A percentile compares a stretch with the other conserved stretches of the same genome.
These are phyloP conservation scores for Aleiodes sp. DNA, from an alignment of 1,140 invertebrate genomes.

Conservation along the genomic window DNA sequence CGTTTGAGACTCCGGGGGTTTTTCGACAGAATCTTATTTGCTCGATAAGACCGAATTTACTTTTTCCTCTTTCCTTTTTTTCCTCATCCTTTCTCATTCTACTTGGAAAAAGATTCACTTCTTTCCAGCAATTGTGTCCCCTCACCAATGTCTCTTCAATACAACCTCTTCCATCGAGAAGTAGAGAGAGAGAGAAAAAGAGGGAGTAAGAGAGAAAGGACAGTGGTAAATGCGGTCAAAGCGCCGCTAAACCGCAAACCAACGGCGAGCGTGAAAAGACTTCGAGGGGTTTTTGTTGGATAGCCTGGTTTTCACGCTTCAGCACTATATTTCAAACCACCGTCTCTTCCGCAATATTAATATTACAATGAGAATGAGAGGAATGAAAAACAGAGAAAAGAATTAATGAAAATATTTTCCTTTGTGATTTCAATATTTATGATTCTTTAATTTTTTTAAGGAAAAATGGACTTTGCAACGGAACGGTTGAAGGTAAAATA, in stretches of 20 bases:
- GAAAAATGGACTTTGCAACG: too few species aligned
- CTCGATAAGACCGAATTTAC: slow-evolving; percentile 22
- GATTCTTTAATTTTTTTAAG: too few species aligned
- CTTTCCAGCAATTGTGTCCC: neutral
- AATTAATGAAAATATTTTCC: too few species aligned
- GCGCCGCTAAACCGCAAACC: slow-evolving; percentile 31
- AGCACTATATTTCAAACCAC: slow-evolving; percentile 20
- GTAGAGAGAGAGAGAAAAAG: too few species aligned
- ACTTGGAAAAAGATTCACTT: neutral
- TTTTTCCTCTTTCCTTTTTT: neutral
- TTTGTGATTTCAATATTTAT: too few species aligned
- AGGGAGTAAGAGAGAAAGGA: neutral
- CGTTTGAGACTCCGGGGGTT: slow-evolving; percentile 1
- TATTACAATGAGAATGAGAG: slow-evolving; percentile 16
- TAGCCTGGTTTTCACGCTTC: slow-evolving; percentile 22
- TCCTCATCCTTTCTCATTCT: neutral
- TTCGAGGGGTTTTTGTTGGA: slow-evolving; percentile 27
- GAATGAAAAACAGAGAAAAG: neutral
- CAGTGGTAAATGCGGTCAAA: slow-evolving; percentile 31
- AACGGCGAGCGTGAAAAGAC: slow-evolving; percentile 5
- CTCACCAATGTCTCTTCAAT: neutral
- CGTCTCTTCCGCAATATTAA: slow-evolving; percentile 26
- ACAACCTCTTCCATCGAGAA: neutral
- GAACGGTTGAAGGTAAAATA: too few species aligned
- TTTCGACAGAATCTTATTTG: slow-evolving; percentile 33